These are phyloP conservation scores for Psittacara wagleri DNA, from an alignment of 2,113 vertebrate species.

Conservation along the genomic window DNA sequence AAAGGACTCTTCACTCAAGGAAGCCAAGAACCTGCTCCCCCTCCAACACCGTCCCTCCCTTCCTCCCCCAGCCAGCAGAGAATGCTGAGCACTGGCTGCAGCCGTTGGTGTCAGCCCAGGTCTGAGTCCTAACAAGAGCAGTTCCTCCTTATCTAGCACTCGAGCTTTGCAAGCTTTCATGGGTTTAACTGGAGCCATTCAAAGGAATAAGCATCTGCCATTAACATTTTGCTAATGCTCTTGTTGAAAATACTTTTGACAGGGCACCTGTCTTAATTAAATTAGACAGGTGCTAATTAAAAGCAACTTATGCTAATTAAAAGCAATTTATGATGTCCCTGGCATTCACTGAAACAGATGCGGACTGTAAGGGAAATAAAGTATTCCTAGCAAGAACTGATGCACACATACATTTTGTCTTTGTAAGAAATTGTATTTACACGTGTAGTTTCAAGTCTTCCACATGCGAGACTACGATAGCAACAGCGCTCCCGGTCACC, in stretches of 20 bases:
- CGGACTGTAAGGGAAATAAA: background rate
- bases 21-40: constrained; percentile 23
- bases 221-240: background rate
- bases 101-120: background rate
- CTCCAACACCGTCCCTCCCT: constrained; percentile 13
- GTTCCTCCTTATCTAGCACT: background rate
- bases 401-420: background rate
- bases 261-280: background rate
- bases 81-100: background rate
- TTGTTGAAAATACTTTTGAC: background rate
- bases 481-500: background rate
- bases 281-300: background rate
- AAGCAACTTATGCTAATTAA: background rate
- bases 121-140: background rate
- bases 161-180: background rate
- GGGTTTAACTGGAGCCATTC: background rate
- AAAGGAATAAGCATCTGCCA: background rate
- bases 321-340: background rate
- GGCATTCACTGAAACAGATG: background rate
- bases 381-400: background rate
- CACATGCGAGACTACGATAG: rapidly evolving
- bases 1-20: constrained; percentile 48
- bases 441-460: background rate
- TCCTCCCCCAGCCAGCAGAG: background rate
- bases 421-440: background rate